Evolutionary conservation across 2,888 invertebrate genomes (phyloP), one percentile per base, ranked within the genome.

Genomic region (Ethmia dodecea): DNA sequence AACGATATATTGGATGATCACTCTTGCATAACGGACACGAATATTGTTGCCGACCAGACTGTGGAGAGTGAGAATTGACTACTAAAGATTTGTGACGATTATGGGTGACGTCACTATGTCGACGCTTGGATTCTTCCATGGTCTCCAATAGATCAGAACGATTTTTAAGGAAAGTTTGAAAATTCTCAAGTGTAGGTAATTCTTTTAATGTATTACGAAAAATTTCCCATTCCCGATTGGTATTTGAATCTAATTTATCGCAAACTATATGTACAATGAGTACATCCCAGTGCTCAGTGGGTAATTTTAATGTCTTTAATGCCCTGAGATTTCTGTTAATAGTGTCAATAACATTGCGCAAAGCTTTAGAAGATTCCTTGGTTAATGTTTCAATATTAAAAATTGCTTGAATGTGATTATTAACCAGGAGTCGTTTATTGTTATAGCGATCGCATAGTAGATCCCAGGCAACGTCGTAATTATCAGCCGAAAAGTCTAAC

Each of bases 401-500:
- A 9, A 43, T 10, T 3, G 30, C 25, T 28, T 40, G 38, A 1
- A 43, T 12, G 10, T 38, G 40, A 35, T 43, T 38, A 6, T 40
- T 40, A 2, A 40, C 13, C 0, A 50, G 27, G 3, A 50, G 13
- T 16, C 42, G 29, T 5, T 30, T 33, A 25, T 47, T 47, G 27
- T 46, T 14, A 13, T 26, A 50, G 3, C 45, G 20, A 1, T 41
- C 44, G n/a, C 34, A 41, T 6, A 44, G 37, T 11, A 42, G 16
- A 2, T 28, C 8, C 46, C 45, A 46, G 2, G 44, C 49, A 3
- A 33, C 11, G 1, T 33, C 26, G 18, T 47, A 47, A 28, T 43
- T 46, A 6, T 36, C 40, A 8, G 32, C 33, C 2, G 35, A 35
- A 10, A 48, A 38, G 5, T 40, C 31, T 9, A 47, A 26, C 3